These are phyloP conservation scores for Penaeus vannamei DNA, from an alignment of 1,140 invertebrate genomes.

Conservation along the genomic window DNA sequence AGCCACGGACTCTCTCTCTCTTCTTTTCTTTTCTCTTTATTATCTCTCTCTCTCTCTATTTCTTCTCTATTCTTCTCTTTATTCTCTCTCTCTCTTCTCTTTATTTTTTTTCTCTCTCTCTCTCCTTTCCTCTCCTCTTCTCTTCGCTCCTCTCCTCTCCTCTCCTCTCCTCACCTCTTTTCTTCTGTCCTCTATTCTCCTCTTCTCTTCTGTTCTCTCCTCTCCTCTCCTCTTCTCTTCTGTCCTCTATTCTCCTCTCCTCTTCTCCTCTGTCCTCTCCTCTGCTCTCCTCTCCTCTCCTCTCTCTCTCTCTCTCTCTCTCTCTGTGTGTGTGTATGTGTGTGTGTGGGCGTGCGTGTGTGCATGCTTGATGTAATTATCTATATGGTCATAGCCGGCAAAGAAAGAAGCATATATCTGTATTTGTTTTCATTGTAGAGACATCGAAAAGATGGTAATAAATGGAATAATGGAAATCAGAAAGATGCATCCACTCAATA, in stretches of 20 bases:
- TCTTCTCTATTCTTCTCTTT: background rate
- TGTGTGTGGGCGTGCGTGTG: too few species aligned
- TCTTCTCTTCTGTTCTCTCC: background rate
- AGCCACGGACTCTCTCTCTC: background rate
- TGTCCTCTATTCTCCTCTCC: background rate
- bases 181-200: background rate
- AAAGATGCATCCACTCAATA: too few species aligned
- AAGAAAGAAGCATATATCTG: too few species aligned
- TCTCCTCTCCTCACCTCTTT: background rate
- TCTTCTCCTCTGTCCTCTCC: background rate
- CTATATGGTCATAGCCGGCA: too few species aligned
- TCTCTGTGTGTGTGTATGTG: too few species aligned
- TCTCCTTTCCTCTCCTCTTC: background rate
- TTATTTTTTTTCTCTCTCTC: background rate
- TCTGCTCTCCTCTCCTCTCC: background rate
- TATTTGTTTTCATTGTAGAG: too few species aligned
- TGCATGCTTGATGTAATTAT: too few species aligned
- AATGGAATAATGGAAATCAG: too few species aligned
- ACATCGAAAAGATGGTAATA: too few species aligned
- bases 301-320: background rate
- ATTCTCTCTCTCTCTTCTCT: background rate
- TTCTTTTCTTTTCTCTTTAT: background rate
- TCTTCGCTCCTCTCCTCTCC: background rate
- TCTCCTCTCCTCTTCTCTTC: background rate
- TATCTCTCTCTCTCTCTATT: slow-evolving; percentile 21